Base-by-base conservation (phyloP, 1,140 invertebrate genomes). In the Amphibalanus amphitrite region DNA sequence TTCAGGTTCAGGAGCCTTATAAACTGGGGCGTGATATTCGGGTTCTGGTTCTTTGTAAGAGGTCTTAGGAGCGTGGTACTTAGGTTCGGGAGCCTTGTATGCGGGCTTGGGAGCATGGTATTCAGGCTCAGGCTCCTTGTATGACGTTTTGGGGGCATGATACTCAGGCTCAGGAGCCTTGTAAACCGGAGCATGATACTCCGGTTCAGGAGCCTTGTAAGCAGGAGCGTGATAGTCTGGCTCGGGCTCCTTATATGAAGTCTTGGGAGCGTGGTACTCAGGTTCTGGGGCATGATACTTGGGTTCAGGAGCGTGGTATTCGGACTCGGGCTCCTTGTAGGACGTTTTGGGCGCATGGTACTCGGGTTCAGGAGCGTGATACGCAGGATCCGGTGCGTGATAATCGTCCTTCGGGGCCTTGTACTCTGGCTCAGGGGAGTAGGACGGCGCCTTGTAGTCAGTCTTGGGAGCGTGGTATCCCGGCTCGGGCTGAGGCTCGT, bases 211-310 rank as follows among this genome's bases (percentile, higher is more conserved):
- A 3, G 70, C 70, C 0, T 28, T 30, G 30, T 38, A 68, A 25
- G 70, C 71, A 70, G 72, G 71, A 0, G 13, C 23, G 29, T 28
- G 70, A 67, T 72, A 72, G 23, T 30, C 72, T n/a, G n/a, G n/a
- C n/a, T n/a, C n/a, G n/a, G n/a, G n/a, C n/a, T n/a, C n/a, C n/a
- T n/a, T n/a, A n/a, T n/a, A n/a, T n/a, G n/a, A n/a, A n/a, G n/a
- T n/a, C n/a, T n/a, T n/a, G 10, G 72, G 72, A n/a, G 72, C 72
- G 25, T 69, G 69, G 29, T 73, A 73, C 1, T 8, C 69, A 1
- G 69, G n/a, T 6, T 67, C 29, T n/a, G 72, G 72, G 6, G 69
- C 72, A 38, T 73, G 70, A 47, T 73, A 73, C 23, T 65, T 29
- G 1, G 72, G 25, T 8, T 73, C 69, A n/a, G n/a, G n/a, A n/a